Conservation (phyloP, 2,797 vertebrate genomes). For the Microcaecilia unicolor region DNA sequence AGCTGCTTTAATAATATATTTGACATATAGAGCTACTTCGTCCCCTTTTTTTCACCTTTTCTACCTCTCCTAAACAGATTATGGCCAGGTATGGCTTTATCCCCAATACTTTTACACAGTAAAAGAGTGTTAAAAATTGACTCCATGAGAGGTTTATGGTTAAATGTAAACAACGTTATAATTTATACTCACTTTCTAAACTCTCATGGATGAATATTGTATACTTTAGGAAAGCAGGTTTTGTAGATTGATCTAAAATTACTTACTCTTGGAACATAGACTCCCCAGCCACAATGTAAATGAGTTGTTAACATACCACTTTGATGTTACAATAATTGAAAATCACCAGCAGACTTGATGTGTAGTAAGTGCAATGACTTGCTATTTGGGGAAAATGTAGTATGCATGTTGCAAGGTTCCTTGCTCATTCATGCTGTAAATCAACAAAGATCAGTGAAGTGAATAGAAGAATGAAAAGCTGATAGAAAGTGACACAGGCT, state of each 20-base stretch:
- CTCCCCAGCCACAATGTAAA: conserved; percentile 40
- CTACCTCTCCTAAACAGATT: no score
- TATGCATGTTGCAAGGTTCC: conserved; percentile 49
- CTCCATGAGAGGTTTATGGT: no score
- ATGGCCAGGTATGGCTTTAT: no score
- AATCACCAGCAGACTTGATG: conserved; percentile 47
- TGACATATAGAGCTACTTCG: no score
- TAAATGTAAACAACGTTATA: no score
- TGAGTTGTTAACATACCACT: conserved; percentile 50
- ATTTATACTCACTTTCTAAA: conserved; percentile 17
- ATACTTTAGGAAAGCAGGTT: conserved; percentile 22
- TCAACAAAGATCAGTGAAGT: conserved; percentile 64
- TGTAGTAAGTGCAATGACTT: conserved; percentile 62
- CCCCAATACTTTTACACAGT: no score
- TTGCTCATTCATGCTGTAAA: conserved; percentile 63
- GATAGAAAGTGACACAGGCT: conserved; percentile 61
- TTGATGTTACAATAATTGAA: conserved; percentile 53
- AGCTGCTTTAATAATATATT: no score
- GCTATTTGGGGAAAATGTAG: conserved; percentile 59
- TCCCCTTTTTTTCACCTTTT: no score
- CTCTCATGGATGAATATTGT: conserved; percentile 14
- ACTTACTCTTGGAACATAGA: conserved; percentile 31
- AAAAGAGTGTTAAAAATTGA: no score
- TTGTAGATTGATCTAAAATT: conserved; percentile 39
- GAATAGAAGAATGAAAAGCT: conserved; percentile 67